Conservation (phyloP, 2,888 invertebrate species). For the Xestoiulus laeticollis region DNA sequence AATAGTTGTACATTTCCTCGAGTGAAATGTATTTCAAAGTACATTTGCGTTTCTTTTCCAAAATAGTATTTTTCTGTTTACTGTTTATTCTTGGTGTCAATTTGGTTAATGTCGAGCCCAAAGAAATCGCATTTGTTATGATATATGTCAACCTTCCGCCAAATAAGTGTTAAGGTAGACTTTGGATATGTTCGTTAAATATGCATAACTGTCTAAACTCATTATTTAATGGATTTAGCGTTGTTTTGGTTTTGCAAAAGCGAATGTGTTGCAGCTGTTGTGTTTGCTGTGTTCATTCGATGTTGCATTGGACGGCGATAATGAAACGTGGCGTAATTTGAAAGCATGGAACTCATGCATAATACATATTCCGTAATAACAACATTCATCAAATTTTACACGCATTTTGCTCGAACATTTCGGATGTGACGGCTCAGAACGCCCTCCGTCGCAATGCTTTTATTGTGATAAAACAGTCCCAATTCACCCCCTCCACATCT, state of each 20-base stretch:
- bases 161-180: neutral
- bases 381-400: slow-evolving; percentile 41
- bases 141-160: neutral
- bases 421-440: slow-evolving; percentile 43
- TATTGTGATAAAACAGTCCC: slow-evolving; percentile 40
- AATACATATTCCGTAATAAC: slow-evolving; percentile 30
- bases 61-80: too few relatives aligned
- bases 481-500: slow-evolving; percentile 11
- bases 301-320: neutral
- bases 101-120: neutral
- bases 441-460: slow-evolving; percentile 30
- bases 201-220: slow-evolving; percentile 40
- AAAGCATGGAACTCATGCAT: slow-evolving; percentile 43
- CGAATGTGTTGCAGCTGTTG: neutral
- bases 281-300: neutral
- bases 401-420: slow-evolving; percentile 32
- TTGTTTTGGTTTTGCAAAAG: slow-evolving; percentile 2
- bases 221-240: slow-evolving; percentile 30
- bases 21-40: too few relatives aligned
- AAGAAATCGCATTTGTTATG: neutral
- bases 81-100: neutral
- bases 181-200: neutral
- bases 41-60: too few relatives aligned
- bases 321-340: slow-evolving; percentile 28
- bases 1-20: too few relatives aligned